Evolutionary conservation across 2,113 vertebrate genomes (phyloP), one percentile per base, ranked within the genome.

Genomic region (Pogona vitticeps): DNA sequence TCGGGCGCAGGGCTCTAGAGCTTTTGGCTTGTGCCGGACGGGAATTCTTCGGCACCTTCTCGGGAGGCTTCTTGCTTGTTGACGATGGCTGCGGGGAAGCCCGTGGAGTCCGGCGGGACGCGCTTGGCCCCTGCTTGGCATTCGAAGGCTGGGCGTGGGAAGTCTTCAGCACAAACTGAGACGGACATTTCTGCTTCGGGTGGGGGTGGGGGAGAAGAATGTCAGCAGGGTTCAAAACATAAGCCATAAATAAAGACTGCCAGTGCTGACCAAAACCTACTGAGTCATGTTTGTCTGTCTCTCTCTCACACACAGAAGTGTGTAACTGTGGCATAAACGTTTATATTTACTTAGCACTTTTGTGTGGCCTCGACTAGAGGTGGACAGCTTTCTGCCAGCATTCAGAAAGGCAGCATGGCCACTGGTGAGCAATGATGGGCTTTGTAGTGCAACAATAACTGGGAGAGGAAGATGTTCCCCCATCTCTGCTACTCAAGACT

Each of bases 121-220:
- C 1, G 6, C 18, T 79, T 3, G 1, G 86, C 2, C 82, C 92
- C 89, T 86, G 40, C 82, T 73, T 88, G 76, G 93, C 81, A 76
- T 88, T 88, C 36, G 6, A 56, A 33, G 94, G 82, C 75, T 92
- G 96, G 23, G 94, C 91, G 63, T 73, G 33, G 89, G 97, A 95
- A 0, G 95, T 96, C 91, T 98, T 98, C 87, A 96, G 85, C 83
- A 96, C 92, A 90, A 97, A 95, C 26, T 94, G 96, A 61, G 96
- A 96, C 2, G 95, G 97, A 77, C 95, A 92, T 90, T 96, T 98
- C 98, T 99, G n/a, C n/a, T n/a, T n/a, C n/a, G n/a, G n/a, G n/a
- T n/a, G n/a, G n/a, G 91, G 79, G 92, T 94, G 33, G 33, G 3
- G 13, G 31, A n/a, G 36, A 65, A 67, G 52, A n/a, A 8, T 2